phyloP scores from a whole-genome alignment of 2,113 vertebrate genomes.

The Ellobius talpinus region DNA sequence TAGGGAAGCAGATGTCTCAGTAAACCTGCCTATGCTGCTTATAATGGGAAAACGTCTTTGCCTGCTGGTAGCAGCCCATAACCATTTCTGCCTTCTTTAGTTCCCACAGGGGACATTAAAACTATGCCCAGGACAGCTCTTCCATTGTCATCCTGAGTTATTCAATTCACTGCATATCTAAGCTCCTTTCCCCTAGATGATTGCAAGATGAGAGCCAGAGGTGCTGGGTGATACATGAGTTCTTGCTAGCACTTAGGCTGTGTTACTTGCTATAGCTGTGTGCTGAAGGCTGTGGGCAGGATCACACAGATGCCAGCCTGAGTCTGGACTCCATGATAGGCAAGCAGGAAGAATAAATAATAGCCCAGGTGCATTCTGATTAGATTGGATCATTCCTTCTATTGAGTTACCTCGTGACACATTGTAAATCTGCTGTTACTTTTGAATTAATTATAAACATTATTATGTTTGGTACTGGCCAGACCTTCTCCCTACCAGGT shows the following conservation, averaged over 20 bases:
- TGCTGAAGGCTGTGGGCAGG: not conserved
- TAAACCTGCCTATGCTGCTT: not conserved
- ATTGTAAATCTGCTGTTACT: not conserved
- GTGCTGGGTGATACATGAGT: not conserved
- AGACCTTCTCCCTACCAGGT: not conserved
- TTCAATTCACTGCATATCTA: not conserved
- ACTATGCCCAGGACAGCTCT: not conserved
- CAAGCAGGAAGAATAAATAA: not conserved
- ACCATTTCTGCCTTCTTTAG: not conserved
- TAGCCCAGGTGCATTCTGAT: not conserved
- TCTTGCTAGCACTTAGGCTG: not conserved
- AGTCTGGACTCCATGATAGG: not conserved
- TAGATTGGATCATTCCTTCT: not conserved
- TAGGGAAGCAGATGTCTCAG: constrained; percentile 11
- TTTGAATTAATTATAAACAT: not conserved
- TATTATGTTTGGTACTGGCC: not conserved
- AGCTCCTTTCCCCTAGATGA: not conserved
- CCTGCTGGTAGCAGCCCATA: not conserved
- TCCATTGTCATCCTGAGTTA: not conserved
- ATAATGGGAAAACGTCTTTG: not conserved
- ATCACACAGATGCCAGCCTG: no score
- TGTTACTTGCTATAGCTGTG: not conserved
- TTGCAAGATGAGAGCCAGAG: not conserved
- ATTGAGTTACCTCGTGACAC: not conserved
- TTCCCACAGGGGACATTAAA: not conserved